Conservation (phyloP, 2,888 invertebrate species). For the Noctua fimbriata region DNA sequence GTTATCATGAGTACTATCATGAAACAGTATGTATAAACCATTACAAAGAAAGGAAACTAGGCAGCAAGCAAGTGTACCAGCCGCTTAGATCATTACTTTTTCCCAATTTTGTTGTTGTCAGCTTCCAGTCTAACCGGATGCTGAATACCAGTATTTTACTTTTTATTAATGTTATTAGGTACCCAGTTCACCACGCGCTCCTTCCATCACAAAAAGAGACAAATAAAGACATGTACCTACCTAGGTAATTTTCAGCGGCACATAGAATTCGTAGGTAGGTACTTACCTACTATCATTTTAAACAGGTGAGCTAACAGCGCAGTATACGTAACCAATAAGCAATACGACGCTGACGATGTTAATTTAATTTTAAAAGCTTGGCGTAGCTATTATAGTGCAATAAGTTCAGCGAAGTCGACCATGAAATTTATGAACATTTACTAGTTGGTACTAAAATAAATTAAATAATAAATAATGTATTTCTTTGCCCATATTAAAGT, state of each 20-base stretch:
- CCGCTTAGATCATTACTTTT: neutral
- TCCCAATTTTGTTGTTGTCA: neutral
- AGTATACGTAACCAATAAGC: neutral
- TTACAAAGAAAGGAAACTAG: neutral
- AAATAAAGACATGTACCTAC: neutral
- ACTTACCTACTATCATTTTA: neutral
- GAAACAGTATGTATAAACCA: neutral
- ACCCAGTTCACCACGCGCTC: neutral
- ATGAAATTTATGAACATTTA: constrained; percentile 21
- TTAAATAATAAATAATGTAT: constrained; percentile 23
- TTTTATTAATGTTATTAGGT: neutral
- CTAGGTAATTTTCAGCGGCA: neutral
- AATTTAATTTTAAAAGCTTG: constrained; percentile 17
- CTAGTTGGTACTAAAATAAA: constrained; percentile 19
- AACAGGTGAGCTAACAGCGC: neutral
- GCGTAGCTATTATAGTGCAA: constrained; percentile 1
- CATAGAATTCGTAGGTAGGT: neutral
- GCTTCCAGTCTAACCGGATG: neutral
- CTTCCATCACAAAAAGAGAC: neutral
- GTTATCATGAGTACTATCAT: too few species aligned
- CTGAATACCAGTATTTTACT: neutral
- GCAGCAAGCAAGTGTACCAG: neutral
- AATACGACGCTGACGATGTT: neutral
- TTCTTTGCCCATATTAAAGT: constrained; percentile 50
- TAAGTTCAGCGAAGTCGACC: constrained; percentile 22